Conservation (phyloP, 1,140 invertebrate genomes). For the Pentalonia nigronervosa region DNA sequence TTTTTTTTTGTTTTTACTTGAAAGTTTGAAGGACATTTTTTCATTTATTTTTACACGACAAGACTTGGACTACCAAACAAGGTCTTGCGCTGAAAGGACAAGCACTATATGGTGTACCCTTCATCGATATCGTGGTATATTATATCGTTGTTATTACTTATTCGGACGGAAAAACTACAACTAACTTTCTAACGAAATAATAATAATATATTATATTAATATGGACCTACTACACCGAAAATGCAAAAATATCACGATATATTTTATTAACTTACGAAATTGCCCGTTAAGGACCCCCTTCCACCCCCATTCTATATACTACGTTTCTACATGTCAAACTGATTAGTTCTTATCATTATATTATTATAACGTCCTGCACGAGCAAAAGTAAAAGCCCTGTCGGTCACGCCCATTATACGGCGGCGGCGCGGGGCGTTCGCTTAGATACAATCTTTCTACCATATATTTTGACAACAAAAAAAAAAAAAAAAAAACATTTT, state of each 20-base stretch:
- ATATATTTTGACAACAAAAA: conserved; percentile 17
- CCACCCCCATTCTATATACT: not conserved
- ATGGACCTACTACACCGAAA: not conserved
- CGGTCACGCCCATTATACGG: conserved; percentile 19
- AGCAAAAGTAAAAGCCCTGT: conserved; percentile 19
- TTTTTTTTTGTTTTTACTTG: no score
- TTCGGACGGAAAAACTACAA: not conserved
- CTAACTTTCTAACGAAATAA: not conserved
- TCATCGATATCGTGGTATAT: not conserved
- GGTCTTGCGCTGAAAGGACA: no score
- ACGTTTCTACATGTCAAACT: not conserved
- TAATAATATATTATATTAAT: not conserved
- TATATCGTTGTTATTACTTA: not conserved
- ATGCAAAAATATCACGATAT: not conserved
- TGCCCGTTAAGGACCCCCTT: not conserved
- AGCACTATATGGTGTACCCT: no score
- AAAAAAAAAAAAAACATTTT: conserved; percentile 12
- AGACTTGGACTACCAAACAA: not conserved
- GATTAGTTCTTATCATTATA: conserved; percentile 35
- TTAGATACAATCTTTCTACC: not conserved
- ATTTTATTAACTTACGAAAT: not conserved
- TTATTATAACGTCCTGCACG: not conserved
- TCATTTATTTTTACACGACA: not conserved
- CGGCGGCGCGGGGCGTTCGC: not conserved
- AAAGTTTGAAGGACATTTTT: not conserved